Evolutionary conservation across 2,797 vertebrate genomes (phyloP), one percentile per base, ranked within the genome.

Genomic region (Notoglanidium macrostoma): DNA sequence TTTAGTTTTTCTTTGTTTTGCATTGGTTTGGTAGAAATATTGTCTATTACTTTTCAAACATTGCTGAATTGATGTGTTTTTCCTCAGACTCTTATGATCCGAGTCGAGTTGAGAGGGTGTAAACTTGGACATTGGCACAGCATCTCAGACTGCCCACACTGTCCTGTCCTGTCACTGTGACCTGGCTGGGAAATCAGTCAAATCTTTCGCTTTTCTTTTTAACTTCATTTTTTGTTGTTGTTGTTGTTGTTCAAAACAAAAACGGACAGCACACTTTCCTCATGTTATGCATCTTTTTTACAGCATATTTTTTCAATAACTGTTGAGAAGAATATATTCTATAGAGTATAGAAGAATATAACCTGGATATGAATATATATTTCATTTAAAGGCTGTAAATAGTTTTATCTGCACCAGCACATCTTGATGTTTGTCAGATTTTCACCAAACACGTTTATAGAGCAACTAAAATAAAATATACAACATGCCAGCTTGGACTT

Each of bases 71-170:
- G 78, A 86, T 61, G 86, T 74, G 35, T 77, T 84, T 67, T 86
- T 85, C 5, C 93, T 91, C 93, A 97, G 96, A 97, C 92, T 92
- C 95, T 0, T 99, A 99, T 49, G 98, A 99, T 95, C 98, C 98
- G 87, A 98, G 97, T 95, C 97, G 96, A 94, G 98, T 99, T 92
- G 98, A 99, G 94, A 95, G 96, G 93, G 98, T 99, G 92, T 99
- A 93, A 94, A 92, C 89, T 88, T 84, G 81, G 92, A 92, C 87
- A 85, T 91, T 90, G 89, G 91, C 87, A 93, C 92, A 90, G 85
- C 92, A 87, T 70, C 49, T 83, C 65, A 83, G 81, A 54, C 44
- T 67, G 88, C 92, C 89, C 78, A 86, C 92, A 86, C 85, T 88
- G 70, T 92, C 90, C 87, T 79, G 65, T 83, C 91, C 87, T 89